phyloP scores from a whole-genome alignment of 2,888 invertebrate genomes.

The Sesamia inferens region DNA sequence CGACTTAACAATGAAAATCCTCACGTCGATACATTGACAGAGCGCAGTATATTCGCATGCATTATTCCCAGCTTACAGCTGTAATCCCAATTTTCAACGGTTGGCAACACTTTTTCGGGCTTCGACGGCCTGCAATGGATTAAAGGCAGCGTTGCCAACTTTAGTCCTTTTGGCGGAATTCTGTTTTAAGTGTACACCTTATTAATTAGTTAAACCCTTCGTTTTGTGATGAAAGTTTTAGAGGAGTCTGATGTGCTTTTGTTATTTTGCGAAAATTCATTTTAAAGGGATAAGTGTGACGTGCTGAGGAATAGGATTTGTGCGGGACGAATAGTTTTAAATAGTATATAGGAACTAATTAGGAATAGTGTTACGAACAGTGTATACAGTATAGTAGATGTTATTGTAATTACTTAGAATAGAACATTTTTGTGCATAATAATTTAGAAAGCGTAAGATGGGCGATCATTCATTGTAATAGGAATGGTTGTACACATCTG shows the following conservation, averaged over 20 bases:
- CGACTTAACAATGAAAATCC: conserved; percentile 67
- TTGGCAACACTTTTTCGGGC: conserved; percentile 75
- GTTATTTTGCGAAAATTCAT: conserved; percentile 46
- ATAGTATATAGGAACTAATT: too few species aligned
- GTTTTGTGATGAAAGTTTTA: conserved; percentile 76
- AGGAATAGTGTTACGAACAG: too few species aligned
- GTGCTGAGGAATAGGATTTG: background rate
- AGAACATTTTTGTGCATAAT: too few species aligned
- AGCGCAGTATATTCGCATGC: conserved; percentile 64
- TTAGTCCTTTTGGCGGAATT: conserved; percentile 78
- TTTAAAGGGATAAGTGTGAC: background rate
- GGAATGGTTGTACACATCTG: too few species aligned
- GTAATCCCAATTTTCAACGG: conserved; percentile 81
- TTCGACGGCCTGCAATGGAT: conserved; percentile 72
- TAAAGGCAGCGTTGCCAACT: conserved; percentile 76
- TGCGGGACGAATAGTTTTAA: too few species aligned
- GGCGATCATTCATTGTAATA: too few species aligned
- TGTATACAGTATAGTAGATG: too few species aligned
- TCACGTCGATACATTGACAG: conserved; percentile 69
- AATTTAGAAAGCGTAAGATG: too few species aligned
- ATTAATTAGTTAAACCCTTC: conserved; percentile 83
- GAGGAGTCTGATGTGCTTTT: conserved; percentile 68
- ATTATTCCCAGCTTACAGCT: conserved; percentile 77
- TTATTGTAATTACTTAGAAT: too few species aligned
- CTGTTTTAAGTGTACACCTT: conserved; percentile 82